Conservation (phyloP, 2,888 invertebrate species). For the Ichneumoninae sp. region DNA sequence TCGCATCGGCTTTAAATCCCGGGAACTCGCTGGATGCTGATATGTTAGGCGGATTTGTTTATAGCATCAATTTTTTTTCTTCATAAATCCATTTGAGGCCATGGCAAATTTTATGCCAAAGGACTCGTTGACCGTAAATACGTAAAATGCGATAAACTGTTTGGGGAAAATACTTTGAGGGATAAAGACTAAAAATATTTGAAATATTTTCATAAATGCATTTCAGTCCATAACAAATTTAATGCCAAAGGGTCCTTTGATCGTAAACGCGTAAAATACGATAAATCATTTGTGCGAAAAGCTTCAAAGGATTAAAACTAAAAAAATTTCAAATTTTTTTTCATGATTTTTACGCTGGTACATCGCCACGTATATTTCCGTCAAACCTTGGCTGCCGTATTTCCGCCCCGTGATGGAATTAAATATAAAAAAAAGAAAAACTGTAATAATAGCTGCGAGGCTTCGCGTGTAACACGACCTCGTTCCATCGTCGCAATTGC, state of each 20-base stretch:
- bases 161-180: neutral
- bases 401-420: constrained; percentile 11
- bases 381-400: neutral
- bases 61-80: too few species aligned
- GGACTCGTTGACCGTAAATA: neutral
- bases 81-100: too few species aligned
- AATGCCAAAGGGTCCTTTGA: neutral
- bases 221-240: neutral
- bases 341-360: neutral
- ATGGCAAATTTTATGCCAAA: neutral
- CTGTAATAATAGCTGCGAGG: constrained; percentile 5
- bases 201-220: neutral
- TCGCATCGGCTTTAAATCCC: too few species aligned
- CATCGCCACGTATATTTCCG: neutral
- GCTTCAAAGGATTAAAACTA: neutral
- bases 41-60: too few species aligned
- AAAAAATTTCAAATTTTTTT: neutral
- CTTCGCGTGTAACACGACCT: constrained; percentile 40
- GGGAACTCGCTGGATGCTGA: too few species aligned
- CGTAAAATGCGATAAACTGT: neutral
- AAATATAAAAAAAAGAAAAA: constrained; percentile 11
- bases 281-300: neutral
- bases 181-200: neutral
- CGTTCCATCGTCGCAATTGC: constrained; percentile 39
- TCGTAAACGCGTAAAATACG: neutral